Evolutionary conservation across 2,888 invertebrate species (phyloP).

Genomic region (Eupithecia dodoneata): DNA sequence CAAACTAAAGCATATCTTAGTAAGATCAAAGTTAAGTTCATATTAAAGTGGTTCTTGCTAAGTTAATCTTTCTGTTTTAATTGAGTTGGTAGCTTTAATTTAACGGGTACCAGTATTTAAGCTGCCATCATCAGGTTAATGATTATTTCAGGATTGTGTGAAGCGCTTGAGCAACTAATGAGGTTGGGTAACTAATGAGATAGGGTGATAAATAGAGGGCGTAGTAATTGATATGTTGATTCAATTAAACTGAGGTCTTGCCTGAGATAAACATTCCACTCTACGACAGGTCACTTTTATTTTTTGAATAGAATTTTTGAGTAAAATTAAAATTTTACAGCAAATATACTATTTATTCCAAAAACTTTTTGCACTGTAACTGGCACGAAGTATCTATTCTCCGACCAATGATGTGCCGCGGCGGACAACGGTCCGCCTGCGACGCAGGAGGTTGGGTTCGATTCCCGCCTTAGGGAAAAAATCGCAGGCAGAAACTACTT

Average conservation of each 20-base stretch:
- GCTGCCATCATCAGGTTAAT: slow-evolving; percentile 67
- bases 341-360: background rate
- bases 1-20: slow-evolving; percentile 39
- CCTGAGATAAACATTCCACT: background rate
- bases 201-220: background rate
- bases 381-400: too few species aligned
- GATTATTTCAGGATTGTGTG: slow-evolving; percentile 57
- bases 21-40: slow-evolving; percentile 1
- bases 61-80: slow-evolving; percentile 53
- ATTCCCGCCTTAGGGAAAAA: too few species aligned
- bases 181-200: slow-evolving; percentile 42
- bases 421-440: too few species aligned
- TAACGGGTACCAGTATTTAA: slow-evolving; percentile 65
- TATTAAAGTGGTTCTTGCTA: slow-evolving; percentile 10
- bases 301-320: too few species aligned
- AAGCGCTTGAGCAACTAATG: slow-evolving; percentile 46
- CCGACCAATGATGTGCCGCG: too few species aligned
- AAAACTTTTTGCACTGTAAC: background rate
- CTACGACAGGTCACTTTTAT: background rate
- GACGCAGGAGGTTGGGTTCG: too few species aligned
- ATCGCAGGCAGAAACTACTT: too few species aligned
- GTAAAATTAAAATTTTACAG: background rate
- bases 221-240: background rate
- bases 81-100: slow-evolving; percentile 68
- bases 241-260: background rate